These are phyloP conservation scores for Heliconius ethilla DNA, from an alignment of 2,888 invertebrate genomes.

Conservation along the genomic window DNA sequence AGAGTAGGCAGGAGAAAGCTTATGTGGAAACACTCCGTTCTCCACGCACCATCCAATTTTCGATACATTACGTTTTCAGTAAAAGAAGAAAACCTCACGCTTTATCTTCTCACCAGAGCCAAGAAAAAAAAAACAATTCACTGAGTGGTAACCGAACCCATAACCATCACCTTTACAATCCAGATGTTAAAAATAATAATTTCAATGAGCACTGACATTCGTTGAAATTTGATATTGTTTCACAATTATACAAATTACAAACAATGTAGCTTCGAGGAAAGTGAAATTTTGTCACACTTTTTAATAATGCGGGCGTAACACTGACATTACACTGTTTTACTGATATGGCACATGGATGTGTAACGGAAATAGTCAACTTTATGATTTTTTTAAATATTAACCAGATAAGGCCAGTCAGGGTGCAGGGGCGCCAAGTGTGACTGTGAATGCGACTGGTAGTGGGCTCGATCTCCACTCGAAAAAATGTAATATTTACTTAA, in stretches of 20 bases:
- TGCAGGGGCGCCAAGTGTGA: neutral
- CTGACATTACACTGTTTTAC: slow-evolving; percentile 18
- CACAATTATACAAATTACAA: slow-evolving; percentile 15
- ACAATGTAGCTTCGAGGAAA: slow-evolving; percentile 39
- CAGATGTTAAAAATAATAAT: neutral
- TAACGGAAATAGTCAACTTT: neutral
- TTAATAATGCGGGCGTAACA: slow-evolving; percentile 34
- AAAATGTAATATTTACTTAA: too few relatives aligned
- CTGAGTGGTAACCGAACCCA: too few relatives aligned
- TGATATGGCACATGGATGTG: neutral
- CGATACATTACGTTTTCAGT: too few relatives aligned
- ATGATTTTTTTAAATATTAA: neutral
- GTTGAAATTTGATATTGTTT: slow-evolving; percentile 13
- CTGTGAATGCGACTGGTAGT: too few relatives aligned
- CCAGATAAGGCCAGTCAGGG: neutral
- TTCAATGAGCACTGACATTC: neutral
- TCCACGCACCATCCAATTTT: too few relatives aligned
- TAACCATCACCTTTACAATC: too few relatives aligned
- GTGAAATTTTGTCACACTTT: slow-evolving; percentile 38
- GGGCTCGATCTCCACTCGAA: too few relatives aligned
- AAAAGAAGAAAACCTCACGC: too few relatives aligned
- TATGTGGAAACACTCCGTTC: too few relatives aligned
- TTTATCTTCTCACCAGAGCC: too few relatives aligned
- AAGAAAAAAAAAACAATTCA: too few relatives aligned
- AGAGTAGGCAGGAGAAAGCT: too few relatives aligned